These are phyloP conservation scores for Trachelus stipa DNA, from an alignment of 2,888 invertebrate species.

Conservation along the genomic window DNA sequence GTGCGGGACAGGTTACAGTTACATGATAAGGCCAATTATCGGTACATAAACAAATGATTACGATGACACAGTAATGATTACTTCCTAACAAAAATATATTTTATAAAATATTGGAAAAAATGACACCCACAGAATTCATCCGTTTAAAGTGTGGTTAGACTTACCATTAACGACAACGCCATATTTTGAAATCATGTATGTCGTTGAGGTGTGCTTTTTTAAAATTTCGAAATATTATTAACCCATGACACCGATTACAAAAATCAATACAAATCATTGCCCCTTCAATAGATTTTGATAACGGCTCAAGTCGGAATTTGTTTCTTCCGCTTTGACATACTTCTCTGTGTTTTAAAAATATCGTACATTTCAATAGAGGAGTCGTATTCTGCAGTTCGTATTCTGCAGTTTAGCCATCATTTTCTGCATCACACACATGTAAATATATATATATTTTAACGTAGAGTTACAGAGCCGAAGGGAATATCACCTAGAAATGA, in stretches of 20 bases:
- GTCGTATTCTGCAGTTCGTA: no score
- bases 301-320: slow-evolving; percentile 39
- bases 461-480: no score
- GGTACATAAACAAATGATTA: slow-evolving; percentile 24
- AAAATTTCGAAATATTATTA: no score
- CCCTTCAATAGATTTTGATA: slow-evolving; percentile 31
- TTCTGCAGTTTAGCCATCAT: no score
- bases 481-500: no score
- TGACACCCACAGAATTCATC: slow-evolving; percentile 36
- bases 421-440: no score
- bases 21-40: slow-evolving; percentile 33
- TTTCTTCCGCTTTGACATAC: slow-evolving; percentile 44
- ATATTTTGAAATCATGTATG: slow-evolving; percentile 37
- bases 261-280: neutral
- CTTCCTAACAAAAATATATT: neutral
- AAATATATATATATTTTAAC: no score
- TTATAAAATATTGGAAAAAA: slow-evolving; percentile 39
- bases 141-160: slow-evolving; percentile 40
- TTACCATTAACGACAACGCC: slow-evolving; percentile 34
- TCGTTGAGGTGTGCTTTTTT: slow-evolving; percentile 27
- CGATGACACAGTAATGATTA: no score
- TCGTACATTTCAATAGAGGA: slow-evolving; percentile 32
- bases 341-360: slow-evolving; percentile 42
- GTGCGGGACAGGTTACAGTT: slow-evolving; percentile 29
- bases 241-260: no score